Percentiles rank a stretch among this genome's conserved stretches.
phyloP scores from a whole-genome alignment of 2,113 vertebrate species.

The Oenanthe oenanthe region DNA sequence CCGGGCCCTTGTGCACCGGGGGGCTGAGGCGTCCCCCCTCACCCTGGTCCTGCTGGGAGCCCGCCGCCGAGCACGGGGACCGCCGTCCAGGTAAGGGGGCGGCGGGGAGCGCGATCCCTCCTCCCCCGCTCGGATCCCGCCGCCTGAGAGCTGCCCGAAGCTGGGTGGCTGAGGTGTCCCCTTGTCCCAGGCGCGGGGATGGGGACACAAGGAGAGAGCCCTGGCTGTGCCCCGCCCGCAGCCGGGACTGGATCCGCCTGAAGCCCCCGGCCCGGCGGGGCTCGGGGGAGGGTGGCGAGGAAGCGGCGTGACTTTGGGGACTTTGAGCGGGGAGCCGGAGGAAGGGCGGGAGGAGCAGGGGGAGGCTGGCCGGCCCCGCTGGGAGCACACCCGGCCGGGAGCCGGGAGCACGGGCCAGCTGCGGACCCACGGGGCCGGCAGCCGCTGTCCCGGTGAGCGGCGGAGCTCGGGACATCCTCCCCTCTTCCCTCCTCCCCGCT shows the following conservation, averaged over 20 bases:
- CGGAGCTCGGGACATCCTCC: not conserved
- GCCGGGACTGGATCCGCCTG: too few species aligned
- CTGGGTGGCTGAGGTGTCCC: too few species aligned
- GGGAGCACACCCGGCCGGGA: not conserved
- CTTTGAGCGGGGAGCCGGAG: not conserved
- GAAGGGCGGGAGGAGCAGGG: too few species aligned
- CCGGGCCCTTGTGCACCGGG: not conserved
- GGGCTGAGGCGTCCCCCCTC: not conserved
- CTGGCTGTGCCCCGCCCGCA: not conserved
- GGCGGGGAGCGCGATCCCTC: not conserved
- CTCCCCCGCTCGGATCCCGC: not conserved
- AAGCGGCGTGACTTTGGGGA: not conserved
- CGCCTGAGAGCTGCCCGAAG: not conserved
- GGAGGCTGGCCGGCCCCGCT: not conserved
- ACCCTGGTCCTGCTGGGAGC: not conserved
- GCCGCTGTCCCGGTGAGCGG: not conserved
- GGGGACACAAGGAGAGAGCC: not conserved
- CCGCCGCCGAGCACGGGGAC: not conserved
- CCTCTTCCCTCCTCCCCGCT: not conserved
- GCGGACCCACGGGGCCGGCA: not conserved
- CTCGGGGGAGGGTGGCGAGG: accelerated
- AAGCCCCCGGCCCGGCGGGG: not conserved
- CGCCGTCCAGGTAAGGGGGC: not conserved
- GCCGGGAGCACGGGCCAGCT: not conserved
- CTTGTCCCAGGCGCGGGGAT: accelerated